Conservation (phyloP, 2,113 vertebrate species). For the Chloropsis hardwickii region DNA sequence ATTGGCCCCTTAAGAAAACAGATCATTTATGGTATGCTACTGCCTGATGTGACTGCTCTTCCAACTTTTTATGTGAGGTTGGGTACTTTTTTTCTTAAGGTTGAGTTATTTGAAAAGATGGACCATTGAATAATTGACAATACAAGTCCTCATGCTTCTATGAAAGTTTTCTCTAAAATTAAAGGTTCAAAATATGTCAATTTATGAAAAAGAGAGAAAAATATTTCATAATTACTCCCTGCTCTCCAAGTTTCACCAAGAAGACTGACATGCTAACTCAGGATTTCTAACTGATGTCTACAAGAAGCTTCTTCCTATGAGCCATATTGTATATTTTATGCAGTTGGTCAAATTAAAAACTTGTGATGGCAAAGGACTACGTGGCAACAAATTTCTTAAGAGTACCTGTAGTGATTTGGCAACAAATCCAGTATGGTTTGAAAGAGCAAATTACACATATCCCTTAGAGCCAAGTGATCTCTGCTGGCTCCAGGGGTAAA, state of each 20-base stretch:
- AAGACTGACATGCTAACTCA: neutral
- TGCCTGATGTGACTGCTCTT: neutral
- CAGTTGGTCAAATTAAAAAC: neutral
- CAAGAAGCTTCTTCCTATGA: neutral
- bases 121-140: neutral
- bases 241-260: neutral
- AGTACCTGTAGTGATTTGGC: neutral
- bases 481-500: neutral
- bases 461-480: fast-evolving
- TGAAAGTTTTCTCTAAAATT: neutral
- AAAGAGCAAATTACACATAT: neutral
- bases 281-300: neutral
- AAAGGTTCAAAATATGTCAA: neutral
- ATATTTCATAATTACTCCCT: neutral
- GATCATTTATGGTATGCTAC: neutral
- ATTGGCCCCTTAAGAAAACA: neutral
- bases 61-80: neutral
- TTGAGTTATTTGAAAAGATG: neutral
- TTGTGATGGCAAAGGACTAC: neutral
- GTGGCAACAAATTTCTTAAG: neutral
- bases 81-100: neutral
- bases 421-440: neutral
- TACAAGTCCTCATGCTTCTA: neutral
- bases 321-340: neutral
- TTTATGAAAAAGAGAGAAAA: neutral